Base-by-base conservation (phyloP, 2,113 vertebrate genomes). In the Rhinopomastus cyanomelas region DNA sequence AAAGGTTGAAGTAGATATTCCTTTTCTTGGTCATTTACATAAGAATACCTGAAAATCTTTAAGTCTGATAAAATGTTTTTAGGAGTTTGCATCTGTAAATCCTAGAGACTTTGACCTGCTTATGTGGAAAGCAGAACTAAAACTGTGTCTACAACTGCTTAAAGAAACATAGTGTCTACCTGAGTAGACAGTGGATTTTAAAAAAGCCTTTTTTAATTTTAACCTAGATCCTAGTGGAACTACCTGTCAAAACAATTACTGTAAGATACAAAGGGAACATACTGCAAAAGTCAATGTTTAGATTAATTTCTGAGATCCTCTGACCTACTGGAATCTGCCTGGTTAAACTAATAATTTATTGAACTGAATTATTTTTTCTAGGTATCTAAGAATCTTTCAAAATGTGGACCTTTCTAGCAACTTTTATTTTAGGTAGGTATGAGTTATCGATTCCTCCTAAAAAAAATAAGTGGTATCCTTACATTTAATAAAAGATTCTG, bases 351-450 rank as follows among this genome's bases (percentile, higher is more conserved):
- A 56, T 72, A 64, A 42, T 26, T 84, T 71, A 68, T 14, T 65
- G 65, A 81, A 16, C 75, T 89, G 29, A 42, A 30, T 90, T 89
- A 65, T 77, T 89, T 95, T n/a, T 82, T 74, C 61, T 93, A 99
- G 99, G 95, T 99, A 99, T 89, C 97, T 99, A 85, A 97, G 98
- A 85, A 98, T 99, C 90, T 99, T 99, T 97, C 99, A 99, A 97
- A 99, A 99, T 83, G 98, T 99, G 77, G 99, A 99, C 85, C 97
- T 99, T 23, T 99, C 99, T 64, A 99, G 99, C 95, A 99, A 99
- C 95, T 99, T 99, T 97, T 99, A 99, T 95, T 99, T 99, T 94
- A 99, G 99, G 99, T 99, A 97, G 64, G 96, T 91, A 81, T 90
- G 52, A 16, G 12, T 91, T 80, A 71, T 18, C 60, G 15, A 86